These are phyloP conservation scores for Sanderia malayensis DNA, from an alignment of 30 jellyfish, hydroid and myxozoan genomes.

Conservation along the genomic window DNA sequence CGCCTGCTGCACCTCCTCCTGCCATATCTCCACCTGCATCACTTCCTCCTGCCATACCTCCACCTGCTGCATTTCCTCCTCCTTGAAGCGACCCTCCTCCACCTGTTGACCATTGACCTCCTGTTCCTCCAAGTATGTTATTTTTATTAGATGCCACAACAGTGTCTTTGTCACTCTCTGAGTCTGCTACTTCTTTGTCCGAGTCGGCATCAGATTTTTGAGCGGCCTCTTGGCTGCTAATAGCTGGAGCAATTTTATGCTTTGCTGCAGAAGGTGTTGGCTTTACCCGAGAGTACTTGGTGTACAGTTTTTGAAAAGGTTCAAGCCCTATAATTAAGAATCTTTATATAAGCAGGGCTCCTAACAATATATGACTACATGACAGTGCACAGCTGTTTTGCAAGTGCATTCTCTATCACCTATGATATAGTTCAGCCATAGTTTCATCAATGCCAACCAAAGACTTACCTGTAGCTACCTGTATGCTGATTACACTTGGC, in stretches of 20 bases:
- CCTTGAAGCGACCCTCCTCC: neutral
- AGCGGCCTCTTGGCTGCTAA: slow-evolving; percentile 1
- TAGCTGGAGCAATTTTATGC: slow-evolving; percentile 10
- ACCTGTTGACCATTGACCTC: neutral
- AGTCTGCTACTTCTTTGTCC: too few species aligned
- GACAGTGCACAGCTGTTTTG: too few species aligned
- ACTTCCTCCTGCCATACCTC: slow-evolving; percentile 36
- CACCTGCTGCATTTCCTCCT: slow-evolving; percentile 38
- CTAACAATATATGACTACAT: too few species aligned
- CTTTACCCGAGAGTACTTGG: slow-evolving; percentile 20
- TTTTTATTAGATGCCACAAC: neutral
- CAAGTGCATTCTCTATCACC: too few species aligned
- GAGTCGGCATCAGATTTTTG: neutral
- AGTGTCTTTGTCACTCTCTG: too few species aligned
- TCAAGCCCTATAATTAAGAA: slow-evolving; percentile 45
- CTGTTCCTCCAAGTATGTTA: slow-evolving; percentile 5
- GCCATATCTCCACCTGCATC: slow-evolving; percentile 29
- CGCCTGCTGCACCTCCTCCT: slow-evolving; percentile 34
- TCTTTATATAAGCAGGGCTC: too few species aligned
- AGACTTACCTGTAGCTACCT: slow-evolving; percentile 65
- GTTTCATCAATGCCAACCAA: too few species aligned
- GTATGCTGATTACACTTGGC: slow-evolving; percentile 84
- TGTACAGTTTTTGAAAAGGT: slow-evolving; percentile 33
- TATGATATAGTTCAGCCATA: too few species aligned
- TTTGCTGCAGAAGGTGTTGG: slow-evolving; percentile 36